Conservation (phyloP, 2,888 invertebrate species). For the Mactromeris polynyma region DNA sequence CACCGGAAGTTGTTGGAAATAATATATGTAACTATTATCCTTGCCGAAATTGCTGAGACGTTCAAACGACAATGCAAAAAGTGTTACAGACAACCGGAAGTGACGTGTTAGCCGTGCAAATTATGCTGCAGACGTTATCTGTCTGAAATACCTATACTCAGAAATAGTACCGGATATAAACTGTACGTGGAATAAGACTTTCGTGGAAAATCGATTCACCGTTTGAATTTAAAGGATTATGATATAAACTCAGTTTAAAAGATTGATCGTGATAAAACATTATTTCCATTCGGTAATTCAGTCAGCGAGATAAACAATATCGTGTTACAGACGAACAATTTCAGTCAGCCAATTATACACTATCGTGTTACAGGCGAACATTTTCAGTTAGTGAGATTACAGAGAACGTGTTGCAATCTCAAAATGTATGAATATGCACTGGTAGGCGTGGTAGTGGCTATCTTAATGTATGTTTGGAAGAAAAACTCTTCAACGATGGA, state of each 20-base stretch:
- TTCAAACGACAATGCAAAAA: neutral
- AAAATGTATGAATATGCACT: conserved; percentile 5
- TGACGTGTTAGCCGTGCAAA: neutral
- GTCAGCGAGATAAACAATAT: neutral
- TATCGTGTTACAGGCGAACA: neutral
- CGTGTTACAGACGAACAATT: neutral
- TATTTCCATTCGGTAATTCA: neutral
- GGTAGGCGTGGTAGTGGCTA: neutral
- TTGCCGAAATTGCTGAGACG: neutral
- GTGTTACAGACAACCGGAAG: neutral
- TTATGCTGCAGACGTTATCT: neutral
- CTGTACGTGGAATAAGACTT: too few relatives aligned
- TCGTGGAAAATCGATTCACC: too few relatives aligned
- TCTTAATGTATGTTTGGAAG: conserved; percentile 12
- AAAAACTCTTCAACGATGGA: neutral
- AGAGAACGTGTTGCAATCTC: neutral
- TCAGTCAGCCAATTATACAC: neutral
- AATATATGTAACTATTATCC: neutral
- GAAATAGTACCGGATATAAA: too few relatives aligned
- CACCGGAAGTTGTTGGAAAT: neutral
- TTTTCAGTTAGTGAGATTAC: neutral
- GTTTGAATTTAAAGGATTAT: too few relatives aligned
- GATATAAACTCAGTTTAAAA: too few relatives aligned
- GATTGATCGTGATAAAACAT: neutral
- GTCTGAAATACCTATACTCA: neutral